Evolutionary conservation across 2,888 invertebrate genomes (phyloP).

Genomic region (Lomographa bimaculata): DNA sequence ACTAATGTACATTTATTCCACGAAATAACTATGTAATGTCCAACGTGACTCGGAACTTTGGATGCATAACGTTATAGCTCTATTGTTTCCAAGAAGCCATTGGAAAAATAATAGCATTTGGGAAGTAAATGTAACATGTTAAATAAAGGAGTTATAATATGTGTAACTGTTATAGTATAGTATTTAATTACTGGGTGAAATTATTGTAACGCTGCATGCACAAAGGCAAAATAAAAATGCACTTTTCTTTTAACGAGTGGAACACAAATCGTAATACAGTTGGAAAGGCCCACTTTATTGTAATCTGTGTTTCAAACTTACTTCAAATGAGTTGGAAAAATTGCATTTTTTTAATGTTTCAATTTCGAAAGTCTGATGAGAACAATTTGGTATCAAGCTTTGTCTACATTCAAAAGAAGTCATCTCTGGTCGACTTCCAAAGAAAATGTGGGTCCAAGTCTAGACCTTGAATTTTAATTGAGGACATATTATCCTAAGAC

Average conservation of each 20-base stretch:
- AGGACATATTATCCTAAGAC: slow-evolving; percentile 8
- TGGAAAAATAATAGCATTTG: slow-evolving; percentile 20
- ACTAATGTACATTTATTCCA: slow-evolving; percentile 8
- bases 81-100: slow-evolving; percentile 25
- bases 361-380: slow-evolving; percentile 1
- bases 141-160: no score
- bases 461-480: slow-evolving; percentile 26
- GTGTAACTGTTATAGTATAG: no score
- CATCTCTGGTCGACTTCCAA: slow-evolving; percentile 4
- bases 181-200: no score
- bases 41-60: slow-evolving; percentile 21
- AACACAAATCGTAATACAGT: no score
- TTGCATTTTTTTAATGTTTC: slow-evolving; percentile 1
- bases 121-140: slow-evolving; percentile 4
- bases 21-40: background rate
- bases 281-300: no score
- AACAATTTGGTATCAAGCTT: background rate
- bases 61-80: slow-evolving; percentile 23
- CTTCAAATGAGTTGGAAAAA: slow-evolving; percentile 28
- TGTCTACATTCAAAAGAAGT: background rate
- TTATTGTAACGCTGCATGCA: no score
- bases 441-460: slow-evolving; percentile 2
- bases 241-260: no score
- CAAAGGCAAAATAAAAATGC: no score
- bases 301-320: no score